Conservation (phyloP, 2,113 vertebrate species). For the Nothocercus julius region DNA sequence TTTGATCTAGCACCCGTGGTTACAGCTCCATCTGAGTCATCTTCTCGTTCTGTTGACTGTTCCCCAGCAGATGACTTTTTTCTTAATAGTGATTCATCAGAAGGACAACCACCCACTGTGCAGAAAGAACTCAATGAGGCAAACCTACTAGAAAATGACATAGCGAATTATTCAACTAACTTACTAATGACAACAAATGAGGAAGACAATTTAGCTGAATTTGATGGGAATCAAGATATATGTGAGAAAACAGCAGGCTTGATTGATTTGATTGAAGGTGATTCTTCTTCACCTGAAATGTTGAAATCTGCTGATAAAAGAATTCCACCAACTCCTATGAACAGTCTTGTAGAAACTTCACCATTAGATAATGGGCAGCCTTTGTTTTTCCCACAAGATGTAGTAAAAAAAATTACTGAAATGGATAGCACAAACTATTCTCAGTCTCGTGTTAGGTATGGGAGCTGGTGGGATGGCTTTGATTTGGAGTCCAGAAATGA, state of each 20-base stretch:
- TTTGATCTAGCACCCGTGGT: conserved; percentile 82
- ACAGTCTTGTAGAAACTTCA: conserved; percentile 87
- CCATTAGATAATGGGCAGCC: conserved; percentile 81
- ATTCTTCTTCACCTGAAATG: conserved; percentile 66
- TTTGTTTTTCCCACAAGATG: conserved; percentile 84
- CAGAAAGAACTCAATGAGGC: conserved; percentile 63
- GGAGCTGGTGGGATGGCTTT: conserved; percentile 89
- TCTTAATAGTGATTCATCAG: conserved; percentile 76
- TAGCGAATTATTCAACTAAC: conserved; percentile 76
- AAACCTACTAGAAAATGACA: conserved; percentile 53
- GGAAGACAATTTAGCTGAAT: conserved; percentile 79
- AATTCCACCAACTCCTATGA: conserved; percentile 89
- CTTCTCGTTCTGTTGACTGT: conserved; percentile 77
- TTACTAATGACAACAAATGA: conserved; percentile 63
- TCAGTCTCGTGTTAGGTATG: conserved; percentile 75
- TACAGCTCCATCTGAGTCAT: conserved; percentile 73
- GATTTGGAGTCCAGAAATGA: conserved; percentile 79
- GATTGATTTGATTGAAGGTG: conserved; percentile 59
- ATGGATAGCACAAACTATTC: conserved; percentile 74
- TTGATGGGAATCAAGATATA: conserved; percentile 73
- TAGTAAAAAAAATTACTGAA: conserved; percentile 81
- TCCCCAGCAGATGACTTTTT: conserved; percentile 80
- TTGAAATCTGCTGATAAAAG: conserved; percentile 75
- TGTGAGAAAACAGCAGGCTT: conserved; percentile 68
- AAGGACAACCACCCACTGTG: conserved; percentile 66